phyloP scores from a whole-genome alignment of 2,797 vertebrate genomes.

The Pseudochaenichthys georgianus region DNA sequence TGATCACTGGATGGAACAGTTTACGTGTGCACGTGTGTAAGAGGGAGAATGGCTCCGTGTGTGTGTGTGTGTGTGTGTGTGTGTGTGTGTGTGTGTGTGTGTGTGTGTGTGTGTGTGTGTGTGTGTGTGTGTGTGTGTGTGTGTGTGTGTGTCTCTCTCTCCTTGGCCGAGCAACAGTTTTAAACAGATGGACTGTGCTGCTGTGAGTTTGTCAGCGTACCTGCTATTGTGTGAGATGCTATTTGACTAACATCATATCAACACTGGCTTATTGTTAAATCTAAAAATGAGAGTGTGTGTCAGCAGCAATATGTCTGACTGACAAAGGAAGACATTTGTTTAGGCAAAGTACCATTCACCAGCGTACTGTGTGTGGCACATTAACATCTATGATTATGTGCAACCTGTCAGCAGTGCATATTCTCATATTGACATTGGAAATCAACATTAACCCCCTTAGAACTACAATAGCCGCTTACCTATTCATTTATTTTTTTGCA shows the following conservation, averaged over 20 bases:
- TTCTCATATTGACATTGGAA: no score
- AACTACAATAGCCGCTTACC: background rate
- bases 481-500: background rate
- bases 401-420: background rate
- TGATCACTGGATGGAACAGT: conserved; percentile 67
- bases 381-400: background rate
- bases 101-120: no score
- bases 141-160: background rate
- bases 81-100: background rate
- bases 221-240: background rate
- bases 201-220: background rate
- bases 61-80: background rate
- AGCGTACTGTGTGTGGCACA: background rate
- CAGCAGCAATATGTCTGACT: background rate
- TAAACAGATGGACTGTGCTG: background rate
- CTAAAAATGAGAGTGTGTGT: background rate
- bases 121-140: background rate
- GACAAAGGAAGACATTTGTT: conserved; percentile 2
- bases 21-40: conserved; percentile 32
- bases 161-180: conserved; percentile 17
- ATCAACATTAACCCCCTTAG: background rate
- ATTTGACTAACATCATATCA: background rate
- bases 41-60: conserved; percentile 16
- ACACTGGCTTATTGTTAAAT: background rate
- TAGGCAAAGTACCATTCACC: conserved; percentile 6